Percentiles rank a stretch among this genome's conserved stretches.
Evolutionary conservation across 2,888 invertebrate genomes (phyloP).

Genomic region (Phalera bucephala): DNA sequence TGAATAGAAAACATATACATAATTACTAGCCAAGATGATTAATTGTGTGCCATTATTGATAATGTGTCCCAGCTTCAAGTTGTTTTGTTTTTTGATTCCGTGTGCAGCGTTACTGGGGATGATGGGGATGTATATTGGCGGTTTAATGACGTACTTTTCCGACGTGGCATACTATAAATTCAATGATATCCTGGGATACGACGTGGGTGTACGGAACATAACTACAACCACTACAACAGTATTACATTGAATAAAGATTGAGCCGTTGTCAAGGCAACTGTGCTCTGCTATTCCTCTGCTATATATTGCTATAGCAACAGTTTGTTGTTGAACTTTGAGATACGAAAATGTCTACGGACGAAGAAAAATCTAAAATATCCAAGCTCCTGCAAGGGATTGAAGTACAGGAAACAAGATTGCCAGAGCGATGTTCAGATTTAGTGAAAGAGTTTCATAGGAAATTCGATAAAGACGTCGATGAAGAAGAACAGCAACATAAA

Average conservation of each 20-base stretch:
- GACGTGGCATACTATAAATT: slow-evolving; percentile 36
- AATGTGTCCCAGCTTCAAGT: slow-evolving; percentile 48
- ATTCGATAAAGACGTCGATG: slow-evolving; percentile 46
- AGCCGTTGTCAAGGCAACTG: slow-evolving; percentile 16
- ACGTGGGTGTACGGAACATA: slow-evolving; percentile 18
- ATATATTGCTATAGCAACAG: slow-evolving; percentile 21
- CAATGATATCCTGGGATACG: slow-evolving; percentile 24
- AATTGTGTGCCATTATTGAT: slow-evolving; percentile 43
- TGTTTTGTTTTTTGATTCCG: slow-evolving; percentile 55
- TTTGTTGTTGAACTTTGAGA: slow-evolving; percentile 1
- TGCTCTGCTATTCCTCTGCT: slow-evolving; percentile 9
- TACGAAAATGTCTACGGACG: slow-evolving; percentile 62
- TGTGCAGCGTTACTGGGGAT: slow-evolving; percentile 44
- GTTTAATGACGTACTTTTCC: slow-evolving; percentile 36
- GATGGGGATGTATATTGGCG: slow-evolving; percentile 42
- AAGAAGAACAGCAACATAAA: slow-evolving; percentile 34
- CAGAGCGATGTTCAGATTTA: slow-evolving; percentile 58
- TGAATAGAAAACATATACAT: no score
- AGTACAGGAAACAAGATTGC: slow-evolving; percentile 59
- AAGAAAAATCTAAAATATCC: slow-evolving; percentile 61
- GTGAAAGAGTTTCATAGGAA: slow-evolving; percentile 58
- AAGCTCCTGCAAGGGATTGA: slow-evolving; percentile 66
- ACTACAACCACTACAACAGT: neutral
- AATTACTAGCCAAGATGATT: slow-evolving; percentile 32
- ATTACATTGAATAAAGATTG: neutral